Evolutionary conservation across 2,797 vertebrate genomes (phyloP), one percentile per base, ranked within the genome.

Genomic region (Myoxocephalus aenaeus): DNA sequence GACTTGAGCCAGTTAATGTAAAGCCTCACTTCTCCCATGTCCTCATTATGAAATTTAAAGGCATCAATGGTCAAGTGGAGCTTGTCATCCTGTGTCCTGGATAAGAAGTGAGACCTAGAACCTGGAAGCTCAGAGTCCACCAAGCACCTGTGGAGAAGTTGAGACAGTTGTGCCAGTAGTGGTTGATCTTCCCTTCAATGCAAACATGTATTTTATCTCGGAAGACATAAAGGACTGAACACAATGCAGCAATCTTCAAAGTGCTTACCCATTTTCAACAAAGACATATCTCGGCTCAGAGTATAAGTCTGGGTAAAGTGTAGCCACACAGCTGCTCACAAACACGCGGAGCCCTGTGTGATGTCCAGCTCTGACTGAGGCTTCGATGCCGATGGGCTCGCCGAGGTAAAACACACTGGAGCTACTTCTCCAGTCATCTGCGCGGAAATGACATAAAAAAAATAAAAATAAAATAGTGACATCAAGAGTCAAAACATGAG

Each of bases 271-370:
- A 20, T 93, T 81, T 22, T 94, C 85, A 67, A 96, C 77, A 13
- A 95, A 95, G 2, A 70, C 27, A 4, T 95, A 95, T 90, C 87
- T 90, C 13, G 95, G 95, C 7, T 56, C 27, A 0, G 94, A 90
- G 63, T 88, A 3, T 0, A 80, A 40, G 2, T 94, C 91, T 4
- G 89, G 90, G 2, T 75, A 3, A 7, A 93, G 81, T 0, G 93
- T 96, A 9, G 95, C 95, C 65, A 95, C 89, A 59, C 95, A 96
- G 75, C 82, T 90, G 78, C 83, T 94, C 67, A 95, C 12, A 75
- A 94, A 96, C 27, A 96, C 89, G 1, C 86, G 64, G 51, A 96
- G 92, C 8, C 83, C 87, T 56, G 70, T 65, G 70, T 93, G 92
- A n/a, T 92, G 87, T 2, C 84, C 90, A 9, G 87, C 57, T 40